Evolutionary conservation across 2,888 invertebrate species (phyloP).

Genomic region (Blastobasis lacticolella): DNA sequence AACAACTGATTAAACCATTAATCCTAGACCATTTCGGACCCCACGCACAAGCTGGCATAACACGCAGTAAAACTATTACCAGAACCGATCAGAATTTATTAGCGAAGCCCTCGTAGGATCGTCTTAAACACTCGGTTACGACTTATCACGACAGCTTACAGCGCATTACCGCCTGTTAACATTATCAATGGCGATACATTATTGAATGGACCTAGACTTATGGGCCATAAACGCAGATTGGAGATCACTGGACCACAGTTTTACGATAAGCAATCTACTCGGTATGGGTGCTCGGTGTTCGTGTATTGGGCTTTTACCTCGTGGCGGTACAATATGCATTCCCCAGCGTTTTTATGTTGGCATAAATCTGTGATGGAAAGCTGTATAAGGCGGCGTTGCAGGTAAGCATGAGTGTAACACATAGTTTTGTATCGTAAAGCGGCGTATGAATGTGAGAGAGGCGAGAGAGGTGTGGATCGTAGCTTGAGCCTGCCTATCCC

Average conservation of each 20-base stretch:
- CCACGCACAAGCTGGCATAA: no score
- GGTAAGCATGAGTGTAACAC: constrained; percentile 27
- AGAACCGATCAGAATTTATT: not conserved
- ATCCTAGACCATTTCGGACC: no score
- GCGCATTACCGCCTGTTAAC: constrained; percentile 51
- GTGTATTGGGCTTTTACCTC: constrained; percentile 44
- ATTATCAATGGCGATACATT: constrained; percentile 54
- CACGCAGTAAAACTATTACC: not conserved
- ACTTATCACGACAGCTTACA: constrained; percentile 26
- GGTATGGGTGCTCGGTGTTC: constrained; percentile 33
- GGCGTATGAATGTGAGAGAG: not conserved
- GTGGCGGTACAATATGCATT: constrained; percentile 57
- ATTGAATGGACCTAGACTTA: constrained; percentile 58
- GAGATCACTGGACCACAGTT: constrained; percentile 63
- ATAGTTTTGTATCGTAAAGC: constrained; percentile 31
- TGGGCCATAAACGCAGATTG: constrained; percentile 63
- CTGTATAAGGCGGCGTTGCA: constrained; percentile 30
- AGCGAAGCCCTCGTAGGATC: constrained; percentile 5
- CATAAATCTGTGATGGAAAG: constrained; percentile 61
- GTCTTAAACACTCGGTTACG: constrained; percentile 23
- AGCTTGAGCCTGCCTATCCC: no score
- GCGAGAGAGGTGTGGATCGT: no score
- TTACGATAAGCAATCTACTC: constrained; percentile 67
- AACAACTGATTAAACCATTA: no score
- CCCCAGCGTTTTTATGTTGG: constrained; percentile 55